Conservation (phyloP, 2,888 invertebrate genomes). For the Protonemura montana region DNA sequence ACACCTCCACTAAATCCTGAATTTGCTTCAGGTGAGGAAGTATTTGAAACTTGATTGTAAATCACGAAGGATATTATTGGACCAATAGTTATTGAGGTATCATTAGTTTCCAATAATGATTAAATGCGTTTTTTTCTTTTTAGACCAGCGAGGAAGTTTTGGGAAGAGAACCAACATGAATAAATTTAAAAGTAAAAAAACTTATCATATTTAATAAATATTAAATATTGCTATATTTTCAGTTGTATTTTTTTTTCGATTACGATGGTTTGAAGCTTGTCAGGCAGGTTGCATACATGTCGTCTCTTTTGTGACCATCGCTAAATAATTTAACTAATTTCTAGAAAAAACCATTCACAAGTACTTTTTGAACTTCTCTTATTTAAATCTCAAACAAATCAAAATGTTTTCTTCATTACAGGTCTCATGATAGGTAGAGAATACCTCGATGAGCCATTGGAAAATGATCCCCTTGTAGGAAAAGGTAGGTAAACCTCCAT, state of each 20-base stretch:
- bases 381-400: background rate
- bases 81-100: too few relatives aligned
- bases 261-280: too few relatives aligned
- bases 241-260: too few relatives aligned
- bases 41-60: background rate
- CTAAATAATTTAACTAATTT: too few relatives aligned
- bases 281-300: too few relatives aligned
- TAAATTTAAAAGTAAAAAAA: constrained; percentile 34
- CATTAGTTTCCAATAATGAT: background rate
- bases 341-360: too few relatives aligned
- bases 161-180: background rate
- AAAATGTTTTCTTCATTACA: background rate
- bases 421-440: constrained; percentile 13
- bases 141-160: constrained; percentile 9
- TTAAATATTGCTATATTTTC: background rate
- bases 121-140: background rate
- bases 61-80: background rate
- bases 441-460: background rate
- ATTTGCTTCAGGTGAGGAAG: background rate
- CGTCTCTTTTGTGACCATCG: too few relatives aligned
- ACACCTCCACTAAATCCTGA: constrained; percentile 33
- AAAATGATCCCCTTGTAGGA: background rate
- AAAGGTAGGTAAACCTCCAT: background rate
- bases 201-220: background rate
- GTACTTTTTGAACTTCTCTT: too few relatives aligned